These are phyloP conservation scores for Anodontia alba DNA, from an alignment of 2,888 invertebrate species.

Conservation along the genomic window DNA sequence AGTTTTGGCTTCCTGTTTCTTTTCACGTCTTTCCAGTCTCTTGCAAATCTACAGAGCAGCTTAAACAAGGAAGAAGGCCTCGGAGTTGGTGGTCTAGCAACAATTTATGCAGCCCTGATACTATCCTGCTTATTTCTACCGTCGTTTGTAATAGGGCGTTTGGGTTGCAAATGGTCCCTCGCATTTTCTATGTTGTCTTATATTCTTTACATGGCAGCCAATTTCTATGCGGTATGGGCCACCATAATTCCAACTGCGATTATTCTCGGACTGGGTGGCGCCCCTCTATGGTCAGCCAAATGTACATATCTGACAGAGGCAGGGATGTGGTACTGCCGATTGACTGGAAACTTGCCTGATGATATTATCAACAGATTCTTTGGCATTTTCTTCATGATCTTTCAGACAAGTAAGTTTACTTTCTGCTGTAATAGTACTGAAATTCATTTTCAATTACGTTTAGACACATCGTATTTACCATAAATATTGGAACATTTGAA, in stretches of 20 bases:
- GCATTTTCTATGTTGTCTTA: constrained; percentile 96
- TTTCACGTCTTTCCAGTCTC: constrained; percentile 97
- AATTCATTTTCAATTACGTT: too few relatives aligned
- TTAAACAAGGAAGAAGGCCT: constrained; percentile 95
- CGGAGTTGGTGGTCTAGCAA: constrained; percentile 94
- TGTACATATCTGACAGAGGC: constrained; percentile 94
- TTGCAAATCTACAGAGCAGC: constrained; percentile 96
- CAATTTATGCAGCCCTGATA: constrained; percentile 96
- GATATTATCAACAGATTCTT: constrained; percentile 98
- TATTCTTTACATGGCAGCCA: constrained; percentile 96
- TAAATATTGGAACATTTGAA: too few relatives aligned
- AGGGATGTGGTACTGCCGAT: constrained; percentile 94
- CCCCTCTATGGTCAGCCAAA: constrained; percentile 99
- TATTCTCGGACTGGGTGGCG: constrained; percentile 96
- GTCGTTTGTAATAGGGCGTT: constrained; percentile 81
- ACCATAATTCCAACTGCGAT: constrained; percentile 92
- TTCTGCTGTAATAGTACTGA: too few relatives aligned
- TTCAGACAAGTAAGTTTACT: constrained; percentile 98
- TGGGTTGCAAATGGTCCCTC: constrained; percentile 98
- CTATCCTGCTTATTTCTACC: constrained; percentile 96
- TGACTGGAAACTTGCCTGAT: constrained; percentile 91
- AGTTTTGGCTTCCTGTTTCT: constrained; percentile 97
- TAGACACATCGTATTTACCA: too few relatives aligned
- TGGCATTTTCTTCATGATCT: constrained; percentile 99
- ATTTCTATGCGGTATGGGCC: constrained; percentile 94